These are phyloP conservation scores for Melanostoma mellinum DNA, from an alignment of 2,888 invertebrate genomes.

Conservation along the genomic window DNA sequence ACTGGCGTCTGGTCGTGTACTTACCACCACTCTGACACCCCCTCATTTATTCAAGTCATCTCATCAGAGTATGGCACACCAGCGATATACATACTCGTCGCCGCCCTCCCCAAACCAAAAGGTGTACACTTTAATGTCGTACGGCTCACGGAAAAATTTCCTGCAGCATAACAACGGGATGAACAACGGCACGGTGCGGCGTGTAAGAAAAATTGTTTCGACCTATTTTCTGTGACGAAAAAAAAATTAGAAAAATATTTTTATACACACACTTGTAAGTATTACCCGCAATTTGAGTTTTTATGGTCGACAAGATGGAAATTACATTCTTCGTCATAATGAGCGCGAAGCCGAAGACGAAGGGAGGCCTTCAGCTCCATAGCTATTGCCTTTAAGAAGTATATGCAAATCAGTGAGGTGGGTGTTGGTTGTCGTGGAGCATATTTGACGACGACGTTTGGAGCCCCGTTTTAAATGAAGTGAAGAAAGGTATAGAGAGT, in stretches of 20 bases:
- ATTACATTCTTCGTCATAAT: constrained; percentile 52
- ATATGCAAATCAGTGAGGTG: constrained; percentile 34
- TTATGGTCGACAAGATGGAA: constrained; percentile 59
- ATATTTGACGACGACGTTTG: not conserved
- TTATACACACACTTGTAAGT: constrained; percentile 25
- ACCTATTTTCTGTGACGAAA: constrained; percentile 49
- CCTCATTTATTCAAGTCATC: constrained; percentile 62
- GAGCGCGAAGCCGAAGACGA: constrained; percentile 24
- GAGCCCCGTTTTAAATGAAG: constrained; percentile 47
- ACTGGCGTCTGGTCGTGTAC: constrained; percentile 67
- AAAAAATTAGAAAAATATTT: constrained; percentile 15
- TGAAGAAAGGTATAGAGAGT: constrained; percentile 50
- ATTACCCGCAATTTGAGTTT: constrained; percentile 57
- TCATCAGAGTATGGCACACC: constrained; percentile 5
- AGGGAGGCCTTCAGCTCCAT: not conserved
- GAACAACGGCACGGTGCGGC: constrained; percentile 12
- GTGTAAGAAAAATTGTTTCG: constrained; percentile 56
- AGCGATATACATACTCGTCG: not conserved
- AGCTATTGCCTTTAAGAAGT: constrained; percentile 34
- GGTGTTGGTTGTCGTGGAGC: not conserved
- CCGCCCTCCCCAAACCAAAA: not conserved
- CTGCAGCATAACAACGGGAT: constrained; percentile 43
- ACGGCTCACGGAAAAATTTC: constrained; percentile 59
- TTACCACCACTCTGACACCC: constrained; percentile 43
- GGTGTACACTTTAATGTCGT: constrained; percentile 44